phyloP scores from a whole-genome alignment of 2,888 invertebrate species.

The Eutolmus rufibarbis region DNA sequence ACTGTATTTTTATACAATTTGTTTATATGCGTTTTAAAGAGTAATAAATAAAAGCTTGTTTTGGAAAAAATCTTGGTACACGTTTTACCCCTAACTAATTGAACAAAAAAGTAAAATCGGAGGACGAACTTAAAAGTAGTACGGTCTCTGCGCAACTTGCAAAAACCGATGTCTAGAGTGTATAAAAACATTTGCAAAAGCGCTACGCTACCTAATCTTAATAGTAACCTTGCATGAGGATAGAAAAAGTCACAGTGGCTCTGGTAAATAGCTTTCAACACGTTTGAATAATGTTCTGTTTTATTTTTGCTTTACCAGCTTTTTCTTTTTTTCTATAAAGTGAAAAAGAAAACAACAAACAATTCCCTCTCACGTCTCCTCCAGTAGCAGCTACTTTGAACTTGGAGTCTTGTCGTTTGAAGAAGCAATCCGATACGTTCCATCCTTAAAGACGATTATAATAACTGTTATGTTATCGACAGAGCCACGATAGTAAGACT shows the following conservation, averaged over 20 bases:
- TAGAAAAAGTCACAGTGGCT: constrained; percentile 17
- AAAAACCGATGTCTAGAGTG: neutral
- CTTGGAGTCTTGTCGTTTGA: neutral
- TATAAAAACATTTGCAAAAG: constrained; percentile 12
- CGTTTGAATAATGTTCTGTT: neutral
- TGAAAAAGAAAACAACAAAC: neutral
- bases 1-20: constrained; percentile 2
- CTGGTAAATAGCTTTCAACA: neutral
- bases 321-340: neutral
- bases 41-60: constrained; percentile 22
- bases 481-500: constrained; percentile 91
- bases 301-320: neutral
- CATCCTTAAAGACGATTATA: constrained; percentile 80
- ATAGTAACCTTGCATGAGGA: constrained; percentile 12
- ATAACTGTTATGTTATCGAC: constrained; percentile 95
- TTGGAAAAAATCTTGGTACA: neutral
- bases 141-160: neutral
- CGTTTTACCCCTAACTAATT: neutral
- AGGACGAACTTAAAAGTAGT: neutral
- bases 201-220: constrained; percentile 3
- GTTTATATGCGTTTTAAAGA: constrained; percentile 27
- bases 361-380: neutral
- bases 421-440: constrained; percentile 56
- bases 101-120: neutral
- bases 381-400: neutral